phyloP scores from a whole-genome alignment of 2,797 vertebrate species.

The Varecia variegata region DNA sequence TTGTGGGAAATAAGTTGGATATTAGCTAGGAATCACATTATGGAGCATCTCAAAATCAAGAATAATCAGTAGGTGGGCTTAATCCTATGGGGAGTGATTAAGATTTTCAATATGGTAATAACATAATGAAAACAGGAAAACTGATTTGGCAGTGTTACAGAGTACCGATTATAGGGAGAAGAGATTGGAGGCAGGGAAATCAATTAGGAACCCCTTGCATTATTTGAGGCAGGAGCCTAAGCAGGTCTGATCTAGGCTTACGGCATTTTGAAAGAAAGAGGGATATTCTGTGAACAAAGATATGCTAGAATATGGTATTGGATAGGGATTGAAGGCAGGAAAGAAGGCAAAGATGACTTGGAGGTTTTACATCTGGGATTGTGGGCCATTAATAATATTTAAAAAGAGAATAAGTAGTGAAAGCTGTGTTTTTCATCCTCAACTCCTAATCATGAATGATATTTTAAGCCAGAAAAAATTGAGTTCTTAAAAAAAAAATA shows the following conservation, averaged over 20 bases:
- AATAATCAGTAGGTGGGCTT: neutral
- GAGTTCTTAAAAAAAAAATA: neutral
- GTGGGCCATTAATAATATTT: neutral
- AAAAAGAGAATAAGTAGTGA: neutral
- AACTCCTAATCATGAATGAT: neutral
- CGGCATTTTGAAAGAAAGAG: conserved; percentile 14
- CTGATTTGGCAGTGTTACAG: neutral
- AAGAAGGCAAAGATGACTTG: neutral
- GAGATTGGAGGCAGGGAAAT: neutral
- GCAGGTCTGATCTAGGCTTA: neutral
- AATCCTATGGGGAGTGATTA: neutral
- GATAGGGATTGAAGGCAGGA: neutral
- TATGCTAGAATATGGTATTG: neutral
- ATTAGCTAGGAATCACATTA: neutral
- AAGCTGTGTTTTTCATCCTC: conserved; percentile 14
- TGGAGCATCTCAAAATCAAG: conserved; percentile 10
- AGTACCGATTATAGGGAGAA: neutral
- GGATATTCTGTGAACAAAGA: neutral
- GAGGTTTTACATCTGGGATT: neutral
- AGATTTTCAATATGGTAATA: conserved; percentile 4
- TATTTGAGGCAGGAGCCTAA: neutral
- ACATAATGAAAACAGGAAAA: neutral
- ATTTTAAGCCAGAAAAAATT: conserved; percentile 16
- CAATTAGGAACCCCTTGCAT: neutral
- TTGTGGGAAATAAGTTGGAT: neutral